Evolutionary conservation across 2,113 vertebrate species (phyloP).

Genomic region (Sinocyclocheilus grahami): DNA sequence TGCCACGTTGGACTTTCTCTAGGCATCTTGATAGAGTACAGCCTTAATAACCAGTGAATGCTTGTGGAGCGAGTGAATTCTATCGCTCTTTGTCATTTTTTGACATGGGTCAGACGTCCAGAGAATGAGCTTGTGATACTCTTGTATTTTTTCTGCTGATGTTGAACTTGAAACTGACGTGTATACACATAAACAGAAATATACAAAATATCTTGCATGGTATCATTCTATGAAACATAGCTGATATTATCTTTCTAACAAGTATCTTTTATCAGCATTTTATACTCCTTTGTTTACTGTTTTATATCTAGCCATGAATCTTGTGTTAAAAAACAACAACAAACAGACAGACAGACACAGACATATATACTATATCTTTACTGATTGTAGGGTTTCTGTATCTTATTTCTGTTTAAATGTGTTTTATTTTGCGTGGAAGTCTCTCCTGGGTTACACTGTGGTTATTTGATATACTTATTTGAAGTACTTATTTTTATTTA

Average conservation of each 20-base stretch:
- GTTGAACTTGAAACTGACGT: constrained; percentile 66
- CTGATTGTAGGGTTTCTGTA: constrained; percentile 68
- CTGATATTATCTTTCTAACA: constrained; percentile 75
- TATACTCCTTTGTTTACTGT: constrained; percentile 75
- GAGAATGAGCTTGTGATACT: constrained; percentile 73
- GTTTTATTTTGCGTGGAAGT: constrained; percentile 55
- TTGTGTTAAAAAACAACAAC: constrained; percentile 56
- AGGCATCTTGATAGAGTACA: constrained; percentile 45
- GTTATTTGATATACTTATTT: constrained; percentile 75
- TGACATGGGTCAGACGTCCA: constrained; percentile 56
- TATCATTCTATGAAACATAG: constrained; percentile 68
- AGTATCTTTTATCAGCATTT: constrained; percentile 79
- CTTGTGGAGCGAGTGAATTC: constrained; percentile 39
- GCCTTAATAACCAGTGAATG: constrained; percentile 56
- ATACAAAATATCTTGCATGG: constrained; percentile 71
- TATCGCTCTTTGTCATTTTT: constrained; percentile 53
- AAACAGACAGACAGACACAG: constrained; percentile 17
- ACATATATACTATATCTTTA: constrained; percentile 63
- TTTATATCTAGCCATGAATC: constrained; percentile 70
- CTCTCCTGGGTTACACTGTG: constrained; percentile 78
- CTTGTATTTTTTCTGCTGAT: constrained; percentile 74
- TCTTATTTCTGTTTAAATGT: constrained; percentile 65
- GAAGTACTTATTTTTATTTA: constrained; percentile 59
- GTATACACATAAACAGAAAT: constrained; percentile 46
- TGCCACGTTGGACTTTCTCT: constrained; percentile 40